Evolutionary conservation across 2,113 vertebrate genomes (phyloP).

Genomic region (Phycodurus eques): DNA sequence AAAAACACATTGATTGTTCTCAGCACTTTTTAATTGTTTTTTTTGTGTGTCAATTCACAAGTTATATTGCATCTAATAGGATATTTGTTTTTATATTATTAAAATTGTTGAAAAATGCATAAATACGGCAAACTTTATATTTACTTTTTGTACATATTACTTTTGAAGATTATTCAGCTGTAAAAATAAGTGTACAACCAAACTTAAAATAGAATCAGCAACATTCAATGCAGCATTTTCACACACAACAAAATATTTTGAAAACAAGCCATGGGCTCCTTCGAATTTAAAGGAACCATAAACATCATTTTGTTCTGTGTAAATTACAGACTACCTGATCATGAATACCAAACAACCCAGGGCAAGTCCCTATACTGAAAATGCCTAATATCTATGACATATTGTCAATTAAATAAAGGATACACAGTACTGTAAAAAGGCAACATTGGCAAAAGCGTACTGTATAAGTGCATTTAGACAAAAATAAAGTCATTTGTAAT

Average conservation of each 20-base stretch:
- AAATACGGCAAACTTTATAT: slow-evolving; percentile 66
- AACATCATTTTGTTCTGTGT: slow-evolving; percentile 46
- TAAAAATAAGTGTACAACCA: slow-evolving; percentile 49
- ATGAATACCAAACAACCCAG: slow-evolving; percentile 26
- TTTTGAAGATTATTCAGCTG: slow-evolving; percentile 59
- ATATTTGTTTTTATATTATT: slow-evolving; percentile 57
- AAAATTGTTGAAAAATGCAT: slow-evolving; percentile 60
- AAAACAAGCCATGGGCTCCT: slow-evolving; percentile 32
- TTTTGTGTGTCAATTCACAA: slow-evolving; percentile 54
- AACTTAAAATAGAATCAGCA: slow-evolving; percentile 35
- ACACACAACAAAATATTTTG: slow-evolving; percentile 26
- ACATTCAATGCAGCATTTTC: slow-evolving; percentile 31
- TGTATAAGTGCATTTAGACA: slow-evolving; percentile 53
- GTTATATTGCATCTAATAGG: slow-evolving; percentile 49
- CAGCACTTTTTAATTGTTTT: slow-evolving; percentile 30
- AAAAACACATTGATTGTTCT: background rate
- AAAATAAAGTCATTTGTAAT: slow-evolving; percentile 48
- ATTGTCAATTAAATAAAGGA: slow-evolving; percentile 65
- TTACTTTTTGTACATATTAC: slow-evolving; percentile 58
- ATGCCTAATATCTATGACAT: slow-evolving; percentile 36
- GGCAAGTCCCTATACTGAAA: slow-evolving; percentile 24
- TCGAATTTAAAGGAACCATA: slow-evolving; percentile 29
- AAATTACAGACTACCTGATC: slow-evolving; percentile 32
- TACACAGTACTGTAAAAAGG: slow-evolving; percentile 47
- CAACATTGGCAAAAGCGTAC: slow-evolving; percentile 46